A percentile compares a stretch with the other conserved stretches of the same genome.
These are phyloP conservation scores for Syrrhaptes paradoxus DNA, from an alignment of 2,113 vertebrate species.

Conservation along the genomic window DNA sequence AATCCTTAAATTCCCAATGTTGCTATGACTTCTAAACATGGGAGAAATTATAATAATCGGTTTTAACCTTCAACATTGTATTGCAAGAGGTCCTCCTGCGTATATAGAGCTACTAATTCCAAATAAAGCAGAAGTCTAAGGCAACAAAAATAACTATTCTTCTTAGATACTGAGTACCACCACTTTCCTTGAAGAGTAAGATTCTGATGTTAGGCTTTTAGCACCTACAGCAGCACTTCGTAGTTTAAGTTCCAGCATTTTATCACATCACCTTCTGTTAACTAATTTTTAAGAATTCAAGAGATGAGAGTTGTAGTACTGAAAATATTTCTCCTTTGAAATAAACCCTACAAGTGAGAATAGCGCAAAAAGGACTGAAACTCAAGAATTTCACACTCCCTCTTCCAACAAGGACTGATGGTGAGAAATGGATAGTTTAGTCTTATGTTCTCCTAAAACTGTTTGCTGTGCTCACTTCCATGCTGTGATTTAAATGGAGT, in stretches of 20 bases:
- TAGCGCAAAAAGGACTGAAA: neutral
- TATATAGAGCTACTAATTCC: neutral
- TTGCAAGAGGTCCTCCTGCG: neutral
- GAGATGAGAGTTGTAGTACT: neutral
- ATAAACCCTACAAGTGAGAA: neutral
- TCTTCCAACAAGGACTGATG: neutral
- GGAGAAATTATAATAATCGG: neutral
- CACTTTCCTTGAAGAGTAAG: neutral
- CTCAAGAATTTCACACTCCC: conserved; percentile 20
- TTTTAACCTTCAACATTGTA: neutral
- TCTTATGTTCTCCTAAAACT: conserved; percentile 1
- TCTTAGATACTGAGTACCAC: neutral
- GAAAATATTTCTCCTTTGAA: conserved; percentile 13
- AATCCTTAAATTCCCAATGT: neutral
- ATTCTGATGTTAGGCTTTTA: conserved; percentile 51
- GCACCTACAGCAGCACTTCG: conserved; percentile 1
- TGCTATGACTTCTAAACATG: neutral
- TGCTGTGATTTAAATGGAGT: neutral
- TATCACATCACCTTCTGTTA: conserved; percentile 52
- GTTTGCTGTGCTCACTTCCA: neutral
- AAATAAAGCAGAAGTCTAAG: neutral
- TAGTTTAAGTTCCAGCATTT: neutral
- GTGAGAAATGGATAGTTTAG: neutral
- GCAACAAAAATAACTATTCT: neutral
- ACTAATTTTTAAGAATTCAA: conserved; percentile 42